Conservation (phyloP, 1,140 invertebrate genomes). For the Achatina immaculata region DNA sequence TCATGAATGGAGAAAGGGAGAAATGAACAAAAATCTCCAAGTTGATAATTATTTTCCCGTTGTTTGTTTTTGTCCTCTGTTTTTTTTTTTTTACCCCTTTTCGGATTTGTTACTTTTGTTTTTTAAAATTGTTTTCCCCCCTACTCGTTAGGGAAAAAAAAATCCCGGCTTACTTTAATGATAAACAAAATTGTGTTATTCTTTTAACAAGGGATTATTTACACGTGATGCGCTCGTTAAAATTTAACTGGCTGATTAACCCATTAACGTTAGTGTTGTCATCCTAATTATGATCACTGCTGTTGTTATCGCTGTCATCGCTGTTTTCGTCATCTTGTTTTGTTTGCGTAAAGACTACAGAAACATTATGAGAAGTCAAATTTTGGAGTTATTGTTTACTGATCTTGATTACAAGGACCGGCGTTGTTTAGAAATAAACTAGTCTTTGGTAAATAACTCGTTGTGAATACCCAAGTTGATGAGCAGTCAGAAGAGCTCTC, state of each 20-base stretch:
- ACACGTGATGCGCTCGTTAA: neutral
- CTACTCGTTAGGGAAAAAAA: too few relatives aligned
- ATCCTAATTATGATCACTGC: neutral
- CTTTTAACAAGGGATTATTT: neutral
- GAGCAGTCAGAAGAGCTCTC: neutral
- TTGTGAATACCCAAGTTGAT: neutral
- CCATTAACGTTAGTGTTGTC: neutral
- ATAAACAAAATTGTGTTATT: too few relatives aligned
- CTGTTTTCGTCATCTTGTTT: neutral
- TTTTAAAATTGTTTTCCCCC: too few relatives aligned
- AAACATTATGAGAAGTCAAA: neutral
- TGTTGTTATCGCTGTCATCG: neutral
- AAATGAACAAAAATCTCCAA: too few relatives aligned
- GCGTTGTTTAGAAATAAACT: slow-evolving; percentile 1
- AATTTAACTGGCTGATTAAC: neutral
- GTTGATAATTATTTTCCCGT: too few relatives aligned
- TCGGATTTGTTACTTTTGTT: too few relatives aligned
- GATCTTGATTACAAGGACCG: neutral
- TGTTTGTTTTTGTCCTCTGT: too few relatives aligned
- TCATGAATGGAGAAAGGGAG: too few relatives aligned
- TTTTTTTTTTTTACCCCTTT: too few relatives aligned
- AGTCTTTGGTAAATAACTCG: neutral
- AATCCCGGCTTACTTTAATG: too few relatives aligned
- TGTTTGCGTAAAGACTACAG: neutral
- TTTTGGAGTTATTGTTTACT: neutral